phyloP scores from a whole-genome alignment of 1,140 invertebrate genomes.

The Lucilia cuprina region DNA sequence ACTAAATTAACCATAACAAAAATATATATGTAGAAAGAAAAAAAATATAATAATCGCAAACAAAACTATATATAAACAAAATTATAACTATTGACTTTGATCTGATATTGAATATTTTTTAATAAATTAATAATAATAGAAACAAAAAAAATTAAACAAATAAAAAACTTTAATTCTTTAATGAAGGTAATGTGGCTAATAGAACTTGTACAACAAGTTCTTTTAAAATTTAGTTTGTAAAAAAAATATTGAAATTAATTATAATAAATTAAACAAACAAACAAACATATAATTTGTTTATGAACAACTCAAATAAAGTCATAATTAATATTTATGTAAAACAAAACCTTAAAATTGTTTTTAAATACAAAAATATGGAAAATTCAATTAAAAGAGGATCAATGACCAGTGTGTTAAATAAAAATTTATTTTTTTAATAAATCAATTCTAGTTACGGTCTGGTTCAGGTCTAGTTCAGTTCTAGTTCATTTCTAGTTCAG shows the following conservation, averaged over 20 bases:
- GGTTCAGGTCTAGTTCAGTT: too few species aligned
- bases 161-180: background rate
- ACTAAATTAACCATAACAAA: background rate
- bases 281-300: background rate
- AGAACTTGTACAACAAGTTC: background rate
- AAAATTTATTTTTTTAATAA: too few species aligned
- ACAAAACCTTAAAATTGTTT: too few species aligned
- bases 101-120: constrained; percentile 12
- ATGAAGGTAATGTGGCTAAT: background rate
- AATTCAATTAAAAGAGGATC: too few species aligned
- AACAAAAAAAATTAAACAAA: background rate
- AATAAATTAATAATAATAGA: background rate
- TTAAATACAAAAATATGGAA: too few species aligned
- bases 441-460: too few species aligned
- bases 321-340: too few species aligned
- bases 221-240: background rate
- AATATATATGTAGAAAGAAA: background rate
- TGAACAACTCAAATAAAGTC: too few species aligned
- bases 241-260: background rate
- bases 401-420: too few species aligned
- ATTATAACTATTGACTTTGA: background rate
- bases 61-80: background rate
- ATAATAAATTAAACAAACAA: background rate
- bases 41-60: background rate
- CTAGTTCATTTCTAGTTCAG: too few species aligned